These are phyloP conservation scores for Phengaris alcon DNA, from an alignment of 2,888 invertebrate species.

Conservation along the genomic window DNA sequence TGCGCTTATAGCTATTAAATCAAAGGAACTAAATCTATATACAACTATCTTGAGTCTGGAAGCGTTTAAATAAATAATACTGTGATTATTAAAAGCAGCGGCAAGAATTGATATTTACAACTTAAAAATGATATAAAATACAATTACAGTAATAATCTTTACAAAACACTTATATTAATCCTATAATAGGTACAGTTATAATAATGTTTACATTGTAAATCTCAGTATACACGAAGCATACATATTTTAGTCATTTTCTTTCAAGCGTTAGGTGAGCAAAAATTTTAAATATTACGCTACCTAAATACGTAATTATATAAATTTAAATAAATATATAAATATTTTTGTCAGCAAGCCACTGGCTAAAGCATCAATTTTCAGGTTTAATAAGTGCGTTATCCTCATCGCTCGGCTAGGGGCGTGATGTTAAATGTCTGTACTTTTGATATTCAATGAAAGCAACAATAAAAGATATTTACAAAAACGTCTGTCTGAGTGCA, in stretches of 20 bases:
- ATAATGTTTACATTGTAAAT: neutral
- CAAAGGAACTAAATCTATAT: conserved; percentile 30
- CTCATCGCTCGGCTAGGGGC: neutral
- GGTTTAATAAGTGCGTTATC: neutral
- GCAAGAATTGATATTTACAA: conserved; percentile 52
- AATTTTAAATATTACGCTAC: neutral
- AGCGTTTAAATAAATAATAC: conserved; percentile 52
- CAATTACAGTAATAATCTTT: neutral
- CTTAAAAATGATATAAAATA: conserved; percentile 29
- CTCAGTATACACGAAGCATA: neutral
- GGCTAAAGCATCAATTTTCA: neutral
- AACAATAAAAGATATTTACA: conserved; percentile 30
- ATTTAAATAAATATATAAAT: neutral
- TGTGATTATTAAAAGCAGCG: conserved; percentile 52
- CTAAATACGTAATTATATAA: neutral
- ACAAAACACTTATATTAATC: conserved; percentile 1
- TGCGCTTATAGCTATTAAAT: conserved; percentile 19
- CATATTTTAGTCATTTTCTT: neutral
- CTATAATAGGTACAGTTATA: neutral
- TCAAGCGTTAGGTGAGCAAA: neutral
- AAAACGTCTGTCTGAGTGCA: conserved; percentile 29
- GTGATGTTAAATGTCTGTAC: neutral
- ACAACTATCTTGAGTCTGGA: conserved; percentile 9
- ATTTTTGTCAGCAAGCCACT: neutral
- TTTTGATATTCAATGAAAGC: neutral